A percentile compares a stretch with the other conserved stretches of the same genome.
phyloP scores from a whole-genome alignment of 2,113 vertebrate species.

The Notiomystis cincta region DNA sequence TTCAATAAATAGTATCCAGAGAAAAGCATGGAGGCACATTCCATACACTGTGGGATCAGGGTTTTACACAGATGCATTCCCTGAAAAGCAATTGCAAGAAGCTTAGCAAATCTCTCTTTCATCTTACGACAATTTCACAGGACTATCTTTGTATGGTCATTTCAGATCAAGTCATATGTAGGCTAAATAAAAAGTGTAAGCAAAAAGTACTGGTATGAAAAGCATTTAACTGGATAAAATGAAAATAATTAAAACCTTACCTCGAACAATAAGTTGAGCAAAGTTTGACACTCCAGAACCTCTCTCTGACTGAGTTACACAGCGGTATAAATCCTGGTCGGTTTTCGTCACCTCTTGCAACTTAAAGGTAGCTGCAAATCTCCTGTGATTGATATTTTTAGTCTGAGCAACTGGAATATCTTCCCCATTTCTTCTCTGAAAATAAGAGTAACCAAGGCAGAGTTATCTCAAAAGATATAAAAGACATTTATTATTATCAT shows the following conservation, averaged over 20 bases:
- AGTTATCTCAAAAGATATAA: not conserved
- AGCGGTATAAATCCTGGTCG: constrained; percentile 95
- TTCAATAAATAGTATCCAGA: not conserved
- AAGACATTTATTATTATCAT: not conserved
- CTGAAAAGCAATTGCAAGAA: not conserved
- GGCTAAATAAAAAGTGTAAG: not conserved
- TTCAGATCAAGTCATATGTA: not conserved
- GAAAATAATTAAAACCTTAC: constrained; percentile 66
- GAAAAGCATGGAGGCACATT: not conserved
- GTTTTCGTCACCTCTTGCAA: constrained; percentile 92
- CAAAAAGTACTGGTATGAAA: not conserved
- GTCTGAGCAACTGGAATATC: constrained; percentile 95
- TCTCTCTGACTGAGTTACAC: constrained; percentile 94
- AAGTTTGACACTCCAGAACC: constrained; percentile 98
- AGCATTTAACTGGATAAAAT: not conserved
- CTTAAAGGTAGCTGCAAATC: constrained; percentile 94
- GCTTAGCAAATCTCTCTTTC: not conserved
- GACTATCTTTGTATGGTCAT: not conserved
- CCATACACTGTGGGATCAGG: not conserved
- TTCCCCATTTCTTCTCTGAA: constrained; percentile 92
- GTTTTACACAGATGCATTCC: not conserved
- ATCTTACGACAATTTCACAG: not conserved
- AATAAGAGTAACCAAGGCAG: constrained; percentile 31
- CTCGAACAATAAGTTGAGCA: constrained; percentile 94
- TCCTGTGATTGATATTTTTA: constrained; percentile 97